Percentiles rank a stretch among this genome's conserved stretches.
phyloP scores from a whole-genome alignment of 2,888 invertebrate species.

The Mamestra brassicae region DNA sequence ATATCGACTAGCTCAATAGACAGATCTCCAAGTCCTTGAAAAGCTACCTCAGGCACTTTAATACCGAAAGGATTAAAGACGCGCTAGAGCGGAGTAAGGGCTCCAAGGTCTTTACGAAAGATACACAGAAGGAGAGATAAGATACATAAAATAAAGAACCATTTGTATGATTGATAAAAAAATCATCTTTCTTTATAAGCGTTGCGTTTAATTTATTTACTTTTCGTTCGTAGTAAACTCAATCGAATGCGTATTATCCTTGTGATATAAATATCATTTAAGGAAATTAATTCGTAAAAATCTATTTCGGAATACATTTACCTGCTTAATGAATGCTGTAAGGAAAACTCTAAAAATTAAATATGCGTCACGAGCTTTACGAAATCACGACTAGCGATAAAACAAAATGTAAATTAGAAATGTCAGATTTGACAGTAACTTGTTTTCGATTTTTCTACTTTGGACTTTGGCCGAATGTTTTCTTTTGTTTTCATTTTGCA shows the following conservation, averaged over 20 bases:
- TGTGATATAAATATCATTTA: neutral
- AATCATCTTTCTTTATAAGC: neutral
- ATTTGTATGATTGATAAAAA: neutral
- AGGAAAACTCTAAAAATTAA: neutral
- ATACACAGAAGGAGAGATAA: neutral
- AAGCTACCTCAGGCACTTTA: too few relatives aligned
- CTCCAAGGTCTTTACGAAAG: too few relatives aligned
- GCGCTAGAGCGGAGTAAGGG: too few relatives aligned
- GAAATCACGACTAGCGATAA: neutral
- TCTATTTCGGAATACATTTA: neutral
- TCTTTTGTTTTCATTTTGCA: slow-evolving; percentile 32
- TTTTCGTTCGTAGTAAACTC: neutral
- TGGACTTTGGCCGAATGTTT: slow-evolving; percentile 53
- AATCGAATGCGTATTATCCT: slow-evolving; percentile 1
- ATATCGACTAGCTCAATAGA: too few relatives aligned
- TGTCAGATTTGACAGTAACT: slow-evolving; percentile 33
- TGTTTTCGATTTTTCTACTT: slow-evolving; percentile 34
- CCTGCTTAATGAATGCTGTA: neutral
- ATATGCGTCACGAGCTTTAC: neutral
- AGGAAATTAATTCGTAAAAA: neutral
- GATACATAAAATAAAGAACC: neutral
- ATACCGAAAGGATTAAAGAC: too few relatives aligned
- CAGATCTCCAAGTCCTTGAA: too few relatives aligned
- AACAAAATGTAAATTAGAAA: slow-evolving; percentile 20
- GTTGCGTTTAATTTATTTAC: slow-evolving; percentile 21